Conservation (phyloP, 2,888 invertebrate genomes). For the Chymomyza amoena region DNA sequence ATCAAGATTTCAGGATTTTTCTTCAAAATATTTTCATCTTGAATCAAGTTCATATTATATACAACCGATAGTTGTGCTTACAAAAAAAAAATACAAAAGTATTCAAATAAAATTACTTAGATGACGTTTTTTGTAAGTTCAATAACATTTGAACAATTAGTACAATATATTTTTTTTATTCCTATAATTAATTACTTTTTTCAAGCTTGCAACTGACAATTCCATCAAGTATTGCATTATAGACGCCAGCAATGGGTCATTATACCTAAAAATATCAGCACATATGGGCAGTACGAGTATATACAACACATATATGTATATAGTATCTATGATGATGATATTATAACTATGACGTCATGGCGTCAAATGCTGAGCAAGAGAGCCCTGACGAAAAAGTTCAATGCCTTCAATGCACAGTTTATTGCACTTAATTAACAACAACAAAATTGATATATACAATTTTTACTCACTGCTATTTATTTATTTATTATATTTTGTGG, state of each 20-base stretch:
- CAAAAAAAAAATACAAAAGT: too few relatives aligned
- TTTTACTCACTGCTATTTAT: conserved; percentile 3
- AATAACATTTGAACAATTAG: background rate
- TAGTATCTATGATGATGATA: conserved; percentile 6
- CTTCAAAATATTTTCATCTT: too few relatives aligned
- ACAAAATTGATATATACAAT: conserved; percentile 10
- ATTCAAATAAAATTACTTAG: too few relatives aligned
- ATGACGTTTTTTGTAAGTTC: background rate
- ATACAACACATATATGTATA: too few relatives aligned
- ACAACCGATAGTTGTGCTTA: too few relatives aligned
- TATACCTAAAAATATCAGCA: background rate
- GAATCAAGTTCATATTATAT: too few relatives aligned
- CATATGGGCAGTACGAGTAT: background rate
- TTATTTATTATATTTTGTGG: background rate
- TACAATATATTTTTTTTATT: background rate
- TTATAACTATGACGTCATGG: conserved; percentile 37
- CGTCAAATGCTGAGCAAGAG: conserved; percentile 25
- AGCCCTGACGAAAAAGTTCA: conserved; percentile 49
- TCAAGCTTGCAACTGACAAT: background rate
- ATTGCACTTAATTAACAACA: conserved; percentile 64
- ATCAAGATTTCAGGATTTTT: too few relatives aligned
- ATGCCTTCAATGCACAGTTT: conserved; percentile 54
- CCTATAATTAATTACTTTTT: background rate
- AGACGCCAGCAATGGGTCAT: background rate
- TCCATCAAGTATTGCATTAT: background rate